Conservation (phyloP, 2,797 vertebrate genomes). For the Denticeps clupeoides region DNA sequence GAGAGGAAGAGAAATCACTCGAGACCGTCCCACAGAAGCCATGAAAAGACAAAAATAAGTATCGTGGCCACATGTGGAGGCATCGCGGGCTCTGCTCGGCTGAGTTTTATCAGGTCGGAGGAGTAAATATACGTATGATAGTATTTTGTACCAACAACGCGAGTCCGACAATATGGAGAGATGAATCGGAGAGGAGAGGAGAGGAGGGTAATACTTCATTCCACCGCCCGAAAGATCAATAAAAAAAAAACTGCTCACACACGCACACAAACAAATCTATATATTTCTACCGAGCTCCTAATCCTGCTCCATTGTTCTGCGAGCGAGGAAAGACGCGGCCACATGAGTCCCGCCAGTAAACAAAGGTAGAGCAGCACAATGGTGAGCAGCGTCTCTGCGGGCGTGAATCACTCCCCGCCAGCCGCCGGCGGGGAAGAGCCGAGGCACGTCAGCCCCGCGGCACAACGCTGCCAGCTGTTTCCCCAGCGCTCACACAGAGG, state of each 20-base stretch:
- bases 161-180: too few relatives aligned
- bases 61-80: slow-evolving; percentile 46
- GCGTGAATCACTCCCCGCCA: slow-evolving; percentile 60
- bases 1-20: slow-evolving; percentile 21
- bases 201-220: not conserved
- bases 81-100: slow-evolving; percentile 33
- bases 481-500: slow-evolving; percentile 20
- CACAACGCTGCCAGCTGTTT: not conserved
- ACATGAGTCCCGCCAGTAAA: slow-evolving; percentile 46
- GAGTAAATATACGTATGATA: slow-evolving; percentile 41
- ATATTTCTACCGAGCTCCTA: slow-evolving; percentile 3
- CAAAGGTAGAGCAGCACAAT: slow-evolving; percentile 46
- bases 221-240: not conserved
- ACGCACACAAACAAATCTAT: not conserved
- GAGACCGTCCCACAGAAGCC: slow-evolving; percentile 47
- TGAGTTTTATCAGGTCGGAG: slow-evolving; percentile 46
- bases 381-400: slow-evolving; percentile 39
- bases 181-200: not conserved
- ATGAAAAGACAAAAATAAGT: slow-evolving; percentile 50
- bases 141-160: too few relatives aligned
- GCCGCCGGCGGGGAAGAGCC: slow-evolving; percentile 46
- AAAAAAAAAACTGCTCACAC: not conserved
- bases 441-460: slow-evolving; percentile 19
- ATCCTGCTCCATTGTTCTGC: slow-evolving; percentile 1
- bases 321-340: slow-evolving; percentile 34